Percentiles rank a stretch among this genome's conserved stretches.
Evolutionary conservation across 1,140 invertebrate species (phyloP).

Genomic region (Dolichoris vasculosae): DNA sequence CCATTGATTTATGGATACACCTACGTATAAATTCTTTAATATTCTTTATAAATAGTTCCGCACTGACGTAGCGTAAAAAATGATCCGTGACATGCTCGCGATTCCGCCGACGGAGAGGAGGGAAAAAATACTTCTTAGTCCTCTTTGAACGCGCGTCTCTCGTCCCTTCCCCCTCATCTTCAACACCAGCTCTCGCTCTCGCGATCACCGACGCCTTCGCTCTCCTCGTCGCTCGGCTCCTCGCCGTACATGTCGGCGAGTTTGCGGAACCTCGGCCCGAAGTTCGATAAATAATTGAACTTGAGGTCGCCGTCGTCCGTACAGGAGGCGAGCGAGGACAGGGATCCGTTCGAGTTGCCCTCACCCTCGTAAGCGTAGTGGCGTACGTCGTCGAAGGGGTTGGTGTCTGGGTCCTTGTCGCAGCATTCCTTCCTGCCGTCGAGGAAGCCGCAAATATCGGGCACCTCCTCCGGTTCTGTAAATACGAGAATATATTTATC

Average conservation of each 20-base stretch:
- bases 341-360: conserved; percentile 91
- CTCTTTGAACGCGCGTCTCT: not conserved
- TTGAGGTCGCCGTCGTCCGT: conserved; percentile 96
- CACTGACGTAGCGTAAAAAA: not conserved
- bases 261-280: conserved; percentile 96
- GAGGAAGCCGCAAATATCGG: conserved; percentile 93
- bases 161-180: conserved; percentile 38
- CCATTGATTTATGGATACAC: not conserved
- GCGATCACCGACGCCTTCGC: conserved; percentile 80
- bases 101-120: not conserved
- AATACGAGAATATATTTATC: conserved; percentile 27
- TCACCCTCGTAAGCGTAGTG: conserved; percentile 98
- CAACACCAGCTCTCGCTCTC: conserved; percentile 85
- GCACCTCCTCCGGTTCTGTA: conserved; percentile 77
- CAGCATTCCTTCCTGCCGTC: conserved; percentile 91
- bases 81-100: not conserved
- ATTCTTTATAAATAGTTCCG: not conserved
- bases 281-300: conserved; percentile 97
- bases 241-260: conserved; percentile 98
- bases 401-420: conserved; percentile 91
- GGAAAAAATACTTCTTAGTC: conserved; percentile 15
- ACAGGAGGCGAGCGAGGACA: conserved; percentile 94
- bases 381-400: conserved; percentile 94
- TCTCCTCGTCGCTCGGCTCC: conserved; percentile 87
- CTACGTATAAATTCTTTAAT: not conserved